Percentiles rank a stretch among this genome's conserved stretches.
phyloP scores from a whole-genome alignment of 2,113 vertebrate genomes.

The Sprattus sprattus region DNA sequence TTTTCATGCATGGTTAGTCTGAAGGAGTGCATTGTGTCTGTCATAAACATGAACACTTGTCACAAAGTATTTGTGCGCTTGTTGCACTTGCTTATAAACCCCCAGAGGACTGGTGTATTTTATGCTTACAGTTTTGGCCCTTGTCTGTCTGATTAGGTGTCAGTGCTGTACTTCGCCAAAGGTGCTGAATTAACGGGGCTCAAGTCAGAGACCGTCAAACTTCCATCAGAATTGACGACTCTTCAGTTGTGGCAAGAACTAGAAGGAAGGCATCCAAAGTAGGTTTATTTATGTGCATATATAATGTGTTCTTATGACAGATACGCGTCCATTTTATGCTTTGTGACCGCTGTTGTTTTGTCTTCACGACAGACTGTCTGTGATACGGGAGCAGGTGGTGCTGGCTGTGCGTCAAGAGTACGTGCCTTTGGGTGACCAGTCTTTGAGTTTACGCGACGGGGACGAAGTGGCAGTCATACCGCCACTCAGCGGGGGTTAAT shows the following conservation, averaged over 20 bases:
- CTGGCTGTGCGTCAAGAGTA: slow-evolving; percentile 89
- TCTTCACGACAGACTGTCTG: slow-evolving; percentile 66
- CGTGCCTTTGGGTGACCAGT: slow-evolving; percentile 81
- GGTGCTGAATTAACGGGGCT: slow-evolving; percentile 86
- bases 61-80: background rate
- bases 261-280: slow-evolving; percentile 83
- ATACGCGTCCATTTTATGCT: background rate
- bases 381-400: slow-evolving; percentile 79
- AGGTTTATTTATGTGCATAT: slow-evolving; percentile 31
- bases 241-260: slow-evolving; percentile 83
- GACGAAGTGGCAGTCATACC: slow-evolving; percentile 95
- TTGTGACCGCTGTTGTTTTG: background rate
- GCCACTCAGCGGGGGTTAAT: slow-evolving; percentile 90
- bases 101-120: background rate
- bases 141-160: slow-evolving; percentile 55
- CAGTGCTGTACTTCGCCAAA: slow-evolving; percentile 87
- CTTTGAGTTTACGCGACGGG: slow-evolving; percentile 75
- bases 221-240: slow-evolving; percentile 75
- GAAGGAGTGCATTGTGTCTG: background rate
- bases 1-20: background rate
- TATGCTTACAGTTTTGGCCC: background rate
- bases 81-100: background rate
- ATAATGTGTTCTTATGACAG: background rate
- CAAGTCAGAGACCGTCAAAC: slow-evolving; percentile 72
- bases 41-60: background rate